Percentiles rank a stretch among this genome's conserved stretches.
Evolutionary conservation across 2,113 vertebrate species (phyloP).

Genomic region (Oreochromis tanganicae): DNA sequence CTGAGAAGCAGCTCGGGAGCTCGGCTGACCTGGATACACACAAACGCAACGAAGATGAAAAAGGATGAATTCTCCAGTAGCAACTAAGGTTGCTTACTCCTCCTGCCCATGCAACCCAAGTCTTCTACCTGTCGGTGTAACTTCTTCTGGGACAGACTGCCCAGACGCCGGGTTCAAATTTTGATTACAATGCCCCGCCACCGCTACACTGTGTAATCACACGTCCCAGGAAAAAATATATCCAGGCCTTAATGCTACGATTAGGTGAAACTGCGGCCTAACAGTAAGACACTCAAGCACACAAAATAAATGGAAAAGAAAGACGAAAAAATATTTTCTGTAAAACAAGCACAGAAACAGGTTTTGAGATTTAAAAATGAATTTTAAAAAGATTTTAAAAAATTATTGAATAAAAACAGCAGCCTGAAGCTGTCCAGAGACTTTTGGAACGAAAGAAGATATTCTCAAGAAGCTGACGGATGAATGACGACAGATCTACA

Average conservation of each 20-base stretch:
- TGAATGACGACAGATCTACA: background rate
- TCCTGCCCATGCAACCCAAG: background rate
- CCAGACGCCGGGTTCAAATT: constrained; percentile 11
- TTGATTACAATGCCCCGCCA: constrained; percentile 61
- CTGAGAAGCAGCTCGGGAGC: constrained; percentile 83
- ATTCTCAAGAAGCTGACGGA: background rate
- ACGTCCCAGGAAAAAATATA: background rate
- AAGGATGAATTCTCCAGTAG: background rate
- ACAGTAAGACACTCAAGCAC: background rate
- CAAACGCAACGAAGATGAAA: background rate
- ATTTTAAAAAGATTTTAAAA: background rate
- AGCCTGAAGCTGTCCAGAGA: background rate
- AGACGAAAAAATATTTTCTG: background rate
- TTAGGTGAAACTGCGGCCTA: background rate
- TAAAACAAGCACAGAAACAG: background rate
- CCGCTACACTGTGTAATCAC: constrained; percentile 9
- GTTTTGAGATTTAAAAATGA: background rate
- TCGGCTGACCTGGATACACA: constrained; percentile 66
- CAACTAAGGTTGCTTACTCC: background rate
- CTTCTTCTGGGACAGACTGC: constrained; percentile 23
- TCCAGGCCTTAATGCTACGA: background rate
- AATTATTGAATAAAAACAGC: background rate
- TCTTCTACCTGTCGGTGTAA: constrained; percentile 28
- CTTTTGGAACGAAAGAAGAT: background rate
- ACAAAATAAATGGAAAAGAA: background rate